Conservation (phyloP, 2,888 invertebrate species). For the Acanthosepion lycidas region DNA sequence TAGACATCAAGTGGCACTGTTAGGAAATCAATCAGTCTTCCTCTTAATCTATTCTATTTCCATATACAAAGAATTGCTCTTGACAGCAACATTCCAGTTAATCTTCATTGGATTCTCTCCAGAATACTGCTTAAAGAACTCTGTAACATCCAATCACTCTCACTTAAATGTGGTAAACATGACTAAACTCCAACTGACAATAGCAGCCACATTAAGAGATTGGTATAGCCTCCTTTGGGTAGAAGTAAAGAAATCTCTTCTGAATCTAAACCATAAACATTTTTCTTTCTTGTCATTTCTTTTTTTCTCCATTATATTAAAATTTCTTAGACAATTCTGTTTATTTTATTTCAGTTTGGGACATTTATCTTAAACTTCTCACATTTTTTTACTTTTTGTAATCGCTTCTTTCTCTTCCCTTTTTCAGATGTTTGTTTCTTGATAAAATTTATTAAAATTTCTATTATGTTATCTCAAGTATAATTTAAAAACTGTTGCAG, state of each 20-base stretch:
- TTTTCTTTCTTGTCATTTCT: neutral
- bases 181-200: neutral
- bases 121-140: neutral
- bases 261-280: neutral
- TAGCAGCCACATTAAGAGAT: slow-evolving; percentile 11
- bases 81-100: neutral
- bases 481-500: neutral
- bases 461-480: too few species aligned
- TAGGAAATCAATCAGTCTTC: neutral
- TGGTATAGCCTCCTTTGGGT: neutral
- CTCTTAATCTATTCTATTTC: neutral
- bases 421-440: neutral
- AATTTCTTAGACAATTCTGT: neutral
- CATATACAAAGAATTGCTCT: slow-evolving; percentile 9
- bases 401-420: neutral
- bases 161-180: slow-evolving; percentile 12
- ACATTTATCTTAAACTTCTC: neutral
- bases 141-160: slow-evolving; percentile 22
- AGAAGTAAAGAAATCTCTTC: neutral
- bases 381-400: neutral
- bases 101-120: slow-evolving; percentile 33
- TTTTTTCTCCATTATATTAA: neutral
- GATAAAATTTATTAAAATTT: neutral
- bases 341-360: neutral
- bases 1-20: neutral